Conservation (phyloP, 2,888 invertebrate genomes). For the Ornithoptera alexandrae region DNA sequence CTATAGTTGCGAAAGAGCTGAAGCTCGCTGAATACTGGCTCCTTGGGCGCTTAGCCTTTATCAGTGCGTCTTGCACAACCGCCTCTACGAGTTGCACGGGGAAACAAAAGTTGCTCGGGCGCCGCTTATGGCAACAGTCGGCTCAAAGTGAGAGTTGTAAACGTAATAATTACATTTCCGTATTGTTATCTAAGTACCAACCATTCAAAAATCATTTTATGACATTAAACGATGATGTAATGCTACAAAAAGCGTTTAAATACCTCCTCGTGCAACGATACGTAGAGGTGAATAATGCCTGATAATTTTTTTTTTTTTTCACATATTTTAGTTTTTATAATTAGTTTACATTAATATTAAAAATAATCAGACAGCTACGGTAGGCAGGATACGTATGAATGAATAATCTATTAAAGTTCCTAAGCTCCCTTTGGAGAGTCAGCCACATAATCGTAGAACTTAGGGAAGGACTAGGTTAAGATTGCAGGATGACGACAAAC, state of each 20-base stretch:
- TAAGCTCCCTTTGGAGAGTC: no score
- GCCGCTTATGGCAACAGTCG: conserved; percentile 9
- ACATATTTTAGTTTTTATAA: no score
- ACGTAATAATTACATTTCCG: conserved; percentile 24
- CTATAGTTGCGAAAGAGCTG: conserved; percentile 35
- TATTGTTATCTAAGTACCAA: neutral
- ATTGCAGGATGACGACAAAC: no score
- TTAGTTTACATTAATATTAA: no score
- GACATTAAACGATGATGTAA: neutral
- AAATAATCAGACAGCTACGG: no score
- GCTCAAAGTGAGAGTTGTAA: conserved; percentile 20
- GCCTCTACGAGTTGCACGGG: neutral
- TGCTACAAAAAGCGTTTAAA: neutral
- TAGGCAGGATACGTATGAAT: no score
- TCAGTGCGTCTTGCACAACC: conserved; percentile 19
- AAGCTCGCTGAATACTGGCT: conserved; percentile 18
- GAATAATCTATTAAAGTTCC: no score
- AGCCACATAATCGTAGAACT: no score
- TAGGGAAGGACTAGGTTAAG: no score
- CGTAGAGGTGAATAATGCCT: no score
- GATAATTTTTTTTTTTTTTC: no score
- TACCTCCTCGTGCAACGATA: no score
- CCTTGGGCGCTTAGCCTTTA: conserved; percentile 13
- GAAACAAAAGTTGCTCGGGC: conserved; percentile 29
- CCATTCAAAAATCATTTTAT: neutral